Conservation (phyloP, 2,888 invertebrate genomes). For the Pachycephus smyrnensis region DNA sequence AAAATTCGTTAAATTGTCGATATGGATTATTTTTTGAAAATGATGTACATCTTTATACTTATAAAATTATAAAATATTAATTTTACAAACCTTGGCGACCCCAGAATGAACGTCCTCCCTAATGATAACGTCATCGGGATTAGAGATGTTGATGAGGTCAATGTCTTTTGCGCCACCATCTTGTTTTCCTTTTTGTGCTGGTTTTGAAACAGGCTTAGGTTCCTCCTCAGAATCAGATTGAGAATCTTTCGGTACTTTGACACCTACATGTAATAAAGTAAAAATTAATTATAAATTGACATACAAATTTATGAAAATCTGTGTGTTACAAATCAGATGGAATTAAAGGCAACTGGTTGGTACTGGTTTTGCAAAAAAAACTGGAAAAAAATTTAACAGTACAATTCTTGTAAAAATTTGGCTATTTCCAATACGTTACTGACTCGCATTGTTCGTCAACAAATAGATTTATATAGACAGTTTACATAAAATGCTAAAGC, state of each 20-base stretch:
- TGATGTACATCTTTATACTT: too few species aligned
- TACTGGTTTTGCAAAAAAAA: background rate
- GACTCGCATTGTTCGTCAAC: too few species aligned
- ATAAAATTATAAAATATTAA: too few species aligned
- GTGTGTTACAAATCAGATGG: background rate
- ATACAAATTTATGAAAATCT: background rate
- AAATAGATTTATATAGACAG: too few species aligned
- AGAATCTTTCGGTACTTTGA: constrained; percentile 40
- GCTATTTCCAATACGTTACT: too few species aligned
- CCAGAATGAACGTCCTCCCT: constrained; percentile 63
- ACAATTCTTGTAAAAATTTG: background rate
- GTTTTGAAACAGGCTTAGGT: constrained; percentile 26
- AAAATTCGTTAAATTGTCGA: constrained; percentile 27
- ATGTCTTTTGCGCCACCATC: constrained; percentile 54
- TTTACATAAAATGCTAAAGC: too few species aligned
- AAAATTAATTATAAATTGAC: background rate
- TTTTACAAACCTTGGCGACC: constrained; percentile 52
- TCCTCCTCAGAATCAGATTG: constrained; percentile 48
- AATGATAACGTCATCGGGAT: constrained; percentile 69
- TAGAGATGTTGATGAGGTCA: constrained; percentile 72
- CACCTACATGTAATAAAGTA: constrained; percentile 35
- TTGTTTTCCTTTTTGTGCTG: constrained; percentile 35
- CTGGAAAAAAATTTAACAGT: background rate
- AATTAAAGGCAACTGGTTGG: too few species aligned
- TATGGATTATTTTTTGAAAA: too few species aligned